phyloP scores from a whole-genome alignment of 2,797 vertebrate species.

The Thripadectes ignobilis region DNA sequence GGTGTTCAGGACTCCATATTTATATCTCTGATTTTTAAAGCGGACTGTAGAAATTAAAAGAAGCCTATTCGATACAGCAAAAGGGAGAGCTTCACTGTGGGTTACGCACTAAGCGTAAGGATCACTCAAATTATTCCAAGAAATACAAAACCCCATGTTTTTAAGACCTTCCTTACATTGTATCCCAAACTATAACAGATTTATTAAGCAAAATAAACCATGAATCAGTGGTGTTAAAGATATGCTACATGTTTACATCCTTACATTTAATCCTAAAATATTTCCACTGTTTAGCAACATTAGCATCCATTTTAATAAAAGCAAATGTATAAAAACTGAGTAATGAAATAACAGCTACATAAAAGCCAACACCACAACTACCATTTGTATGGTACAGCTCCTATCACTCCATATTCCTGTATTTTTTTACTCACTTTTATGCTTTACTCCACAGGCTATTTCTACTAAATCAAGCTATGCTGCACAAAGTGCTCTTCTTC shows the following conservation, averaged over 20 bases:
- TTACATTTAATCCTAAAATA: not conserved
- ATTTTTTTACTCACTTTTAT: not conserved
- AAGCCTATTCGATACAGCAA: not conserved
- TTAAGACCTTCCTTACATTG: not conserved
- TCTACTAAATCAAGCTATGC: not conserved
- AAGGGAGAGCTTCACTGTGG: not conserved
- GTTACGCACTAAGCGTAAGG: not conserved
- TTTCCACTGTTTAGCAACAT: accelerated
- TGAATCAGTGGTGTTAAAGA: not conserved
- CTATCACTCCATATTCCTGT: not conserved
- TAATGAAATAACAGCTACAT: not conserved
- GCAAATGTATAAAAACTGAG: not conserved
- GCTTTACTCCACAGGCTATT: not conserved
- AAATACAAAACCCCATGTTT: not conserved
- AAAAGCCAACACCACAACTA: not conserved
- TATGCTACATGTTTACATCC: not conserved
- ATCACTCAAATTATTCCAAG: not conserved
- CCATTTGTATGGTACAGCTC: not conserved
- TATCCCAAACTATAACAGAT: not conserved
- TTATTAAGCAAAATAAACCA: not conserved
- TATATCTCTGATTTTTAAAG: not conserved
- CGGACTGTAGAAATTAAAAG: not conserved
- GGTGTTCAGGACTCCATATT: not conserved
- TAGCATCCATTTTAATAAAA: not conserved
- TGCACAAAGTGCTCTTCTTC: not conserved